Conservation (phyloP, 2,113 vertebrate species). For the Notothenia coriiceps region DNA sequence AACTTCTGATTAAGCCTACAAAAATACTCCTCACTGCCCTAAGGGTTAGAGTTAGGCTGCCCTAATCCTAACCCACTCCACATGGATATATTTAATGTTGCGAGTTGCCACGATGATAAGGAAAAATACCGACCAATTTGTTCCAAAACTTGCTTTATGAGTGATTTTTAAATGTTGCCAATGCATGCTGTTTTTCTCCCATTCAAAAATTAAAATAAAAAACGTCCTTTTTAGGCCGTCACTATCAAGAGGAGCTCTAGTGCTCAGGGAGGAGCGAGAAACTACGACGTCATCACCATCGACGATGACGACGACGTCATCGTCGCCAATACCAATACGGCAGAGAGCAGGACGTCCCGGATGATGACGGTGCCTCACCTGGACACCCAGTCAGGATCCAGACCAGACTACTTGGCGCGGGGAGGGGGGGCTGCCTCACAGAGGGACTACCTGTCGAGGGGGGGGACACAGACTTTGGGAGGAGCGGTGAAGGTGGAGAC, state of each 20-base stretch:
- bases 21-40: too few relatives aligned
- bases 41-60: too few relatives aligned
- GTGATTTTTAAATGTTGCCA: neutral
- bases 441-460: conserved; percentile 86
- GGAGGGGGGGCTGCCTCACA: conserved; percentile 71
- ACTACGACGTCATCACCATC: conserved; percentile 79
- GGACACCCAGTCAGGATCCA: conserved; percentile 74
- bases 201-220: neutral
- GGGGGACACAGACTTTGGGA: conserved; percentile 79
- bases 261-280: conserved; percentile 74
- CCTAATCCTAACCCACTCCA: too few relatives aligned
- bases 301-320: conserved; percentile 64
- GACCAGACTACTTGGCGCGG: conserved; percentile 86
- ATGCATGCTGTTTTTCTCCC: neutral
- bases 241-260: conserved; percentile 79
- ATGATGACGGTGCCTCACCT: conserved; percentile 48
- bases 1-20: too few relatives aligned
- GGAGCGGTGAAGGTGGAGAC: conserved; percentile 83
- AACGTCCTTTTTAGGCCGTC: conserved; percentile 49
- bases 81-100: neutral
- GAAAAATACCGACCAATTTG: neutral
- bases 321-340: conserved; percentile 45
- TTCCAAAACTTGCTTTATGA: neutral
- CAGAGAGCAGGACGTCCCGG: conserved; percentile 57
- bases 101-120: too few relatives aligned